Conservation (phyloP, 2,113 vertebrate genomes). For the Oplegnathus fasciatus region DNA sequence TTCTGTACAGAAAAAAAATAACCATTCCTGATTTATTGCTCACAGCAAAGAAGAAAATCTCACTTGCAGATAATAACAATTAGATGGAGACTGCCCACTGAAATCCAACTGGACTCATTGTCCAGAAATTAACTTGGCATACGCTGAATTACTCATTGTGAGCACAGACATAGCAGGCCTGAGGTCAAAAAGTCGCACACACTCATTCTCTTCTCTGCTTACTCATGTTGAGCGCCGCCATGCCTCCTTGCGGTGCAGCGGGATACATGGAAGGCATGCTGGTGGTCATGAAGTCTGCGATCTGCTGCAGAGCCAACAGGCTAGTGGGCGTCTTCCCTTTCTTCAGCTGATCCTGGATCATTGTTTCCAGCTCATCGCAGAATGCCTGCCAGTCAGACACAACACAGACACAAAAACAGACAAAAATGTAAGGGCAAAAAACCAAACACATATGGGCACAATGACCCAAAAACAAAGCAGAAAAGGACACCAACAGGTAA, state of each 20-base stretch:
- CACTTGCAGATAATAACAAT: background rate
- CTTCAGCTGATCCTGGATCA: slow-evolving; percentile 99
- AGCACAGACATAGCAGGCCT: slow-evolving; percentile 5
- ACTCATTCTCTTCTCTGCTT: slow-evolving; percentile 76
- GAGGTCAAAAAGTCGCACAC: slow-evolving; percentile 43
- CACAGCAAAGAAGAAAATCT: background rate
- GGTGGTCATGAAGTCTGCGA: slow-evolving; percentile 97
- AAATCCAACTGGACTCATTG: slow-evolving; percentile 35
- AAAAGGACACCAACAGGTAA: background rate
- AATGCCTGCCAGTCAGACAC: slow-evolving; percentile 89
- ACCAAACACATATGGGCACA: background rate
- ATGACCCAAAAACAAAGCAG: background rate
- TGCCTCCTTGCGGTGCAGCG: slow-evolving; percentile 94
- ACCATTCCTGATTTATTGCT: background rate
- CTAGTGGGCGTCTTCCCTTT: slow-evolving; percentile 98
- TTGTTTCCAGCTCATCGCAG: slow-evolving; percentile 97
- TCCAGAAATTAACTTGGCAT: slow-evolving; percentile 31
- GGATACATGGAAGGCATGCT: slow-evolving; percentile 95
- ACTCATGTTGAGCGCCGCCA: slow-evolving; percentile 99
- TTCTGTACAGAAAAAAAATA: background rate
- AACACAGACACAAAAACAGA: background rate
- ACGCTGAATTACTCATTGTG: slow-evolving; percentile 41
- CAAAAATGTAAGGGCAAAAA: background rate
- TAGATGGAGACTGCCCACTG: background rate
- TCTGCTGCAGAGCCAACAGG: slow-evolving; percentile 96